These are phyloP conservation scores for Porphyrio hochstetteri DNA, from an alignment of 2,113 vertebrate species.

Conservation along the genomic window DNA sequence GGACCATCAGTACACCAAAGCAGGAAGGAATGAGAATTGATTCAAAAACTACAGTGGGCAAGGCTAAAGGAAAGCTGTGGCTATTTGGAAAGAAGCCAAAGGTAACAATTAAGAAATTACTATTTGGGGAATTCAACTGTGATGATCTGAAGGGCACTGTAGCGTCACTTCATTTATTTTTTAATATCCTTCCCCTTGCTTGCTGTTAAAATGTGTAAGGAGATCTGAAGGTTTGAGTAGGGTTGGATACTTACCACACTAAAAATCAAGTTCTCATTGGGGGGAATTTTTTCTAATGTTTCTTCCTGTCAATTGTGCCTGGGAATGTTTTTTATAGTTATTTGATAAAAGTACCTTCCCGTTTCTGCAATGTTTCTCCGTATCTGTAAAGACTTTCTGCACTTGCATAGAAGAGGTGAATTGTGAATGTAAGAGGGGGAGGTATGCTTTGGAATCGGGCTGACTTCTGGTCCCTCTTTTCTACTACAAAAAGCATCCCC, in stretches of 20 bases:
- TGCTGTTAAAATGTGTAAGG: background rate
- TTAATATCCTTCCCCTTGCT: background rate
- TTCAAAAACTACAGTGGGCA: conserved; percentile 87
- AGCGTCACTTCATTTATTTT: background rate
- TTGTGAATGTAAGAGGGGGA: background rate
- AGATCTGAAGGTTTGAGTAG: background rate
- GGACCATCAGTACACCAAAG: conserved; percentile 92
- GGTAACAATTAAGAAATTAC: conserved; percentile 77
- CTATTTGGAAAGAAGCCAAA: conserved; percentile 99
- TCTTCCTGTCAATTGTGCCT: background rate
- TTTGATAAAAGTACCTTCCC: background rate
- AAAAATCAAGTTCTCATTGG: background rate
- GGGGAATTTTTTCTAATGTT: background rate
- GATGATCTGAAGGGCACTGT: background rate
- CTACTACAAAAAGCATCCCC: background rate
- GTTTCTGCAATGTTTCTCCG: background rate
- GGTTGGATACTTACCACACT: background rate
- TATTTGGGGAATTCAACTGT: background rate
- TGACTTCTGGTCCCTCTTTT: background rate
- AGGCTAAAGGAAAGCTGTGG: conserved; percentile 97
- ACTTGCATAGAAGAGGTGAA: background rate
- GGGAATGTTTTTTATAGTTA: background rate
- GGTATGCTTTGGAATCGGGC: background rate
- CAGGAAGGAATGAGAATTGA: conserved; percentile 85
- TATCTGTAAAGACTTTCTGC: background rate